These are phyloP conservation scores for Acholoe squamosa DNA, from an alignment of 2,888 invertebrate species.

Conservation along the genomic window DNA sequence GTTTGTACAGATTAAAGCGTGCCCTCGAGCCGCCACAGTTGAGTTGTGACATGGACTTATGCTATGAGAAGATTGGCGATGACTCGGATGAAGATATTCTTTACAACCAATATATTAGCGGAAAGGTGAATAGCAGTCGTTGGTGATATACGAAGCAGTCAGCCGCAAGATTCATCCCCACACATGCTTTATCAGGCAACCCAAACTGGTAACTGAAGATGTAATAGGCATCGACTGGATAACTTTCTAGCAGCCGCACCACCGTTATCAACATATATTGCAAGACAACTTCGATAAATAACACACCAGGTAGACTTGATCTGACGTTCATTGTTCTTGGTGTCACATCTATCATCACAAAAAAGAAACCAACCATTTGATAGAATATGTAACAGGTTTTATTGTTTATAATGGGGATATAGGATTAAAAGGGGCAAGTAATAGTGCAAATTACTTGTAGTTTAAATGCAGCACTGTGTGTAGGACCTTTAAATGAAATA, in stretches of 20 bases:
- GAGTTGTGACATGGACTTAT: background rate
- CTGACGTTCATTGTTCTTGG: conserved; percentile 50
- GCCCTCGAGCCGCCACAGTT: background rate
- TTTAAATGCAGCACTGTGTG: too few relatives aligned
- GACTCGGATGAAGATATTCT: background rate
- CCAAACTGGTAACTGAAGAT: too few relatives aligned
- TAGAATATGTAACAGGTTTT: background rate
- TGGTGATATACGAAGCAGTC: background rate
- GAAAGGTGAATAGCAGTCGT: background rate
- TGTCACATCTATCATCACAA: conserved; percentile 34
- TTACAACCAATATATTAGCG: background rate
- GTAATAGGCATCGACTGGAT: too few relatives aligned
- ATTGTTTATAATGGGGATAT: background rate
- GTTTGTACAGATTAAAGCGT: background rate
- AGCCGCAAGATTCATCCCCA: background rate
- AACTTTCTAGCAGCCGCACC: background rate
- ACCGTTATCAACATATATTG: background rate
- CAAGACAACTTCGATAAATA: background rate
- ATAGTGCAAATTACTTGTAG: too few relatives aligned
- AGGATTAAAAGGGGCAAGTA: too few relatives aligned
- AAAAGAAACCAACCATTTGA: background rate
- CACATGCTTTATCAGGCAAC: too few relatives aligned
- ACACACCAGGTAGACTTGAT: conserved; percentile 35
- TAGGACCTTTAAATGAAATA: too few relatives aligned
- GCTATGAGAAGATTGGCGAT: background rate